These are phyloP conservation scores for Phalacrocorax brasilianus DNA, from an alignment of 2,113 vertebrate genomes.

Conservation along the genomic window DNA sequence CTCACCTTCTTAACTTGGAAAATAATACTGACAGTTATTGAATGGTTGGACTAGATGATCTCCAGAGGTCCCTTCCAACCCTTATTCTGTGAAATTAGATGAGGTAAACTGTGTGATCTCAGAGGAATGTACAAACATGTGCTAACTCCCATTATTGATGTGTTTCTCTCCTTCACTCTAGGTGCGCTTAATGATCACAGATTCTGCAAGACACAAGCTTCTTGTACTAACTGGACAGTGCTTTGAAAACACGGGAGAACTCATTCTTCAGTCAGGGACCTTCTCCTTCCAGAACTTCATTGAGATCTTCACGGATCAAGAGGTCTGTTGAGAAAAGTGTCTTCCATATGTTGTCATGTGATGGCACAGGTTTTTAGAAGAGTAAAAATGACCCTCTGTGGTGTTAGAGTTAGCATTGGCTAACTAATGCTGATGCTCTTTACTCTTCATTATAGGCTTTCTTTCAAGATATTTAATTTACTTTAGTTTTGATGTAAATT, in stretches of 20 bases:
- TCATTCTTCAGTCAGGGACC: conserved; percentile 91
- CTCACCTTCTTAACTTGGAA: background rate
- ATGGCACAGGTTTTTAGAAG: background rate
- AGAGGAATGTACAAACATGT: background rate
- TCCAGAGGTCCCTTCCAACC: too few relatives aligned
- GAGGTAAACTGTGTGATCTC: background rate
- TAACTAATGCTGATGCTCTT: background rate
- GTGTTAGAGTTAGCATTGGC: background rate
- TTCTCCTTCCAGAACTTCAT: conserved; percentile 95
- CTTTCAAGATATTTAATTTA: background rate
- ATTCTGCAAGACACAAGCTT: conserved; percentile 89
- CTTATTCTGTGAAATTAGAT: background rate
- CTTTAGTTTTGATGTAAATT: background rate
- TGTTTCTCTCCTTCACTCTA: conserved; percentile 47
- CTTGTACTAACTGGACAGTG: conserved; percentile 90
- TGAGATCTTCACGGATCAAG: conserved; percentile 95
- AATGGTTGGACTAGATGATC: background rate
- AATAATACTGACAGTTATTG: background rate
- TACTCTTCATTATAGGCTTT: background rate
- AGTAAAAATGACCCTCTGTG: background rate
- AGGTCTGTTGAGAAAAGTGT: conserved; percentile 74
- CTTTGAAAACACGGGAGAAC: conserved; percentile 90
- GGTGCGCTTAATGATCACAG: conserved; percentile 92
- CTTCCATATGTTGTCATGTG: background rate
- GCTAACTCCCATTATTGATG: background rate